Conservation (phyloP, 2,113 vertebrate genomes). For the Oxyura jamaicensis region DNA sequence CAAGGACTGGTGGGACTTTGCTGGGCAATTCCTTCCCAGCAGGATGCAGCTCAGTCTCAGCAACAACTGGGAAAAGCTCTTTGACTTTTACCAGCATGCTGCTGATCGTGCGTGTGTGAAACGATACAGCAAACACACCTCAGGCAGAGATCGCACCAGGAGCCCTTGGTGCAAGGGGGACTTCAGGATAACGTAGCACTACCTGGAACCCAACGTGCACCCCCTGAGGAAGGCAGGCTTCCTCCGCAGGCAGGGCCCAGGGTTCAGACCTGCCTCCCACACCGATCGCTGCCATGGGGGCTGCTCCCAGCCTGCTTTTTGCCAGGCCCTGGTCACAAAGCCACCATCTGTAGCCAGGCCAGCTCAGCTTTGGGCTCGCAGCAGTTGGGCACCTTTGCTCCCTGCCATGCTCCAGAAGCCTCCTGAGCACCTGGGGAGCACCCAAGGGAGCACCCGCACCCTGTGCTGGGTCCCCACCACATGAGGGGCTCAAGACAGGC, state of each 20-base stretch:
- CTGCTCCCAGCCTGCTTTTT: no score
- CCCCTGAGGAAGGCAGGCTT: no score
- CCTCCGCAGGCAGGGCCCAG: no score
- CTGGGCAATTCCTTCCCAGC: background rate
- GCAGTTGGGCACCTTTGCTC: background rate
- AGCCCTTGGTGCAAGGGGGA: fast-evolving
- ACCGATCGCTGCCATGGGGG: fast-evolving
- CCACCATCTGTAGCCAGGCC: background rate
- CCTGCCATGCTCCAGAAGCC: fast-evolving
- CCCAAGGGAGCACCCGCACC: no score
- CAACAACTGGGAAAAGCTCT: background rate
- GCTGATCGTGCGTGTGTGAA: fast-evolving
- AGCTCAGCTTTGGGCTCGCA: background rate
- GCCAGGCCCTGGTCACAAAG: background rate
- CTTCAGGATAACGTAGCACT: fast-evolving
- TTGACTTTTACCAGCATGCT: background rate
- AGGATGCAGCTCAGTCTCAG: background rate
- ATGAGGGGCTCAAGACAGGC: fast-evolving
- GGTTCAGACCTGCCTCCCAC: background rate
- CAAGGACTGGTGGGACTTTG: background rate
- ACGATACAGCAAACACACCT: fast-evolving
- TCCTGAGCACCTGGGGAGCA: no score
- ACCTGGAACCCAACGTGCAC: background rate
- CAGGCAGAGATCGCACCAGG: background rate
- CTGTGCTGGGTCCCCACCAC: fast-evolving